phyloP scores from a whole-genome alignment of 2,113 vertebrate genomes.

The Tautogolabrus adspersus region DNA sequence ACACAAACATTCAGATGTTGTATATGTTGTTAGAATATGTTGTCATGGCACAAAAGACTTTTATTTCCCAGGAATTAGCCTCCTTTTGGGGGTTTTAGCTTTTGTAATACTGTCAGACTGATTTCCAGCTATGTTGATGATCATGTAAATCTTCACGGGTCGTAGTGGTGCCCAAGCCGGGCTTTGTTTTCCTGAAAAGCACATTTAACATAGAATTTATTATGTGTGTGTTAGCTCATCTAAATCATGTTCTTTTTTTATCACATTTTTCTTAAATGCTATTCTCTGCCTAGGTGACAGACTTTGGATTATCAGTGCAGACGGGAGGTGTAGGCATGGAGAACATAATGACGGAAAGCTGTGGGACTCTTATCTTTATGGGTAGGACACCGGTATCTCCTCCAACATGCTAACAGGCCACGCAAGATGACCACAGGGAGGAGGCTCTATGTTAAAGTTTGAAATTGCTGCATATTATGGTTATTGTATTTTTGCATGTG shows the following conservation, averaged over 20 bases:
- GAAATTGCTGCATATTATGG: no score
- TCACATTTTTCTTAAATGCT: constrained; percentile 30
- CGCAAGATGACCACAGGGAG: constrained; percentile 4
- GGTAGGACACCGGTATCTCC: constrained; percentile 76
- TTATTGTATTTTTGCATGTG: background rate
- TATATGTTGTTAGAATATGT: constrained; percentile 38
- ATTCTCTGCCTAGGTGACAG: constrained; percentile 84
- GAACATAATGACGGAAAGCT: constrained; percentile 86
- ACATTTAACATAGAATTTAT: constrained; percentile 33
- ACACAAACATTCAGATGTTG: background rate
- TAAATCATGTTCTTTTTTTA: constrained; percentile 46
- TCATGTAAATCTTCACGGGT: background rate
- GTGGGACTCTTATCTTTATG: constrained; percentile 89
- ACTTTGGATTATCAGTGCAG: constrained; percentile 89
- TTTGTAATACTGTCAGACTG: constrained; percentile 32
- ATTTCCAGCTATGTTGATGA: constrained; percentile 1
- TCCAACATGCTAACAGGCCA: constrained; percentile 10
- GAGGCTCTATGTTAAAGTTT: background rate
- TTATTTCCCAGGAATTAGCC: constrained; percentile 55
- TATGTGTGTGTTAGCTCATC: constrained; percentile 18
- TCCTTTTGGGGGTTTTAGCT: constrained; percentile 34
- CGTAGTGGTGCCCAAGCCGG: background rate
- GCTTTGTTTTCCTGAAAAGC: constrained; percentile 24
- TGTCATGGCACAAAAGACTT: constrained; percentile 55
- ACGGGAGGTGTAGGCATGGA: constrained; percentile 85